These are phyloP conservation scores for Sebastiscus albofasciatus DNA, from an alignment of 2,797 vertebrate genomes.

Conservation along the genomic window DNA sequence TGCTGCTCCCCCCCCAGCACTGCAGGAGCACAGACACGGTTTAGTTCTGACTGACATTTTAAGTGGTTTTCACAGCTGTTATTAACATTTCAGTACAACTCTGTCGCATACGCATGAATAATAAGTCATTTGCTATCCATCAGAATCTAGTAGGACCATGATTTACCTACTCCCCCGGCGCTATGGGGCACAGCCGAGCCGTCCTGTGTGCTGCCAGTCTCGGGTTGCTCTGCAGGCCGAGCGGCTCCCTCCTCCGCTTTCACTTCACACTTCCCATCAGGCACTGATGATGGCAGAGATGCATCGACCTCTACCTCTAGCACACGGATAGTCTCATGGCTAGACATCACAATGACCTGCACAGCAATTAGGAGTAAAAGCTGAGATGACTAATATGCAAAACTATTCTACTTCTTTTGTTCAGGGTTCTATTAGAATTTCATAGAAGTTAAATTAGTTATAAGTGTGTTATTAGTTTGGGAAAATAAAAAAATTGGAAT, in stretches of 20 bases:
- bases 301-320: conserved; percentile 92
- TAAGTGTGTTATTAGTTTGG: background rate
- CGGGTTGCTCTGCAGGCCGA: conserved; percentile 57
- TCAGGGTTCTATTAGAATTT: background rate
- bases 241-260: conserved; percentile 62
- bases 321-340: conserved; percentile 95
- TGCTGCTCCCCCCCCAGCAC: conserved; percentile 74
- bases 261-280: conserved; percentile 66
- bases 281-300: conserved; percentile 66
- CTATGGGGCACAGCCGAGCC: conserved; percentile 41
- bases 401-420: background rate
- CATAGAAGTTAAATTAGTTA: background rate
- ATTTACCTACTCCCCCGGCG: conserved; percentile 70
- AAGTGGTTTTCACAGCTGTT: conserved; percentile 11
- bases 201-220: conserved; percentile 52
- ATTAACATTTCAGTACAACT: conserved; percentile 1
- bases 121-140: background rate
- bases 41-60: conserved; percentile 26
- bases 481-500: background rate
- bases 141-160: background rate
- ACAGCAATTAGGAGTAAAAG: background rate
- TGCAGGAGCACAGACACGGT: conserved; percentile 48
- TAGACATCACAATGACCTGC: conserved; percentile 97
- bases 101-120: background rate
- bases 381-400: background rate